Base-by-base conservation (phyloP, 2,797 vertebrate species). In the Gambelia wislizenii region DNA sequence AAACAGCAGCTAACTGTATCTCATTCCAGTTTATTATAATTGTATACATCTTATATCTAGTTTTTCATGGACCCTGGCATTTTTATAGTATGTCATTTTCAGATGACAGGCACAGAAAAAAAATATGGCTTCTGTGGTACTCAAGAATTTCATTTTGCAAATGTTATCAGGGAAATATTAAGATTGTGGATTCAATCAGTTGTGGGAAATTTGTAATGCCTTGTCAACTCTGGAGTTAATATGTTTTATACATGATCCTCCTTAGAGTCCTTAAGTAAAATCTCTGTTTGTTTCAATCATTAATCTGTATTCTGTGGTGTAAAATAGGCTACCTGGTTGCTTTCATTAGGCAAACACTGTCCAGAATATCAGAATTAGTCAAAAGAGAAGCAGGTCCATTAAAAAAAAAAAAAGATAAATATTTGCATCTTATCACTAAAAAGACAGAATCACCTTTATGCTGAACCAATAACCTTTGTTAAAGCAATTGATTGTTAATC, bases 311-410 rank as follows among this genome's bases (percentile, higher is more conserved):
- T 92, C 87, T 89, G 22, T 85, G 78, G 75, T 79, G 84, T 56
- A 85, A 85, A 81, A 85, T 61, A 64, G 18, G 54, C 77, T 64
- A 85, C 72, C 87, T 72, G 92, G 39, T 83, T 91, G 59, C 86
- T 89, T 78, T 89, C 93, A 79, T 47, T 92, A 95, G 91, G 30
- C 56, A 94, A 93, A 90, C 14, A 79, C 76, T 84, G 87, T 84
- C 87, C 16, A 86, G 49, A 94, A 92, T 93, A 95, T 91, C 78
- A 95, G 92, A 93, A 81, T 94, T 90, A 94, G 94, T 88, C 90
- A 90, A 92, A 92, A 95, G 89, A 95, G 83, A 92, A 72, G 33
- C 91, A 85, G 88, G 59, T 89, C 89, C 92, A 89, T 92, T 75
- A 81, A 9, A 1, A 89, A 91, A 91, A 94, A 91, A 59, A 0